Conservation (phyloP, 2,888 invertebrate genomes). For the Tenthredo mesomela region DNA sequence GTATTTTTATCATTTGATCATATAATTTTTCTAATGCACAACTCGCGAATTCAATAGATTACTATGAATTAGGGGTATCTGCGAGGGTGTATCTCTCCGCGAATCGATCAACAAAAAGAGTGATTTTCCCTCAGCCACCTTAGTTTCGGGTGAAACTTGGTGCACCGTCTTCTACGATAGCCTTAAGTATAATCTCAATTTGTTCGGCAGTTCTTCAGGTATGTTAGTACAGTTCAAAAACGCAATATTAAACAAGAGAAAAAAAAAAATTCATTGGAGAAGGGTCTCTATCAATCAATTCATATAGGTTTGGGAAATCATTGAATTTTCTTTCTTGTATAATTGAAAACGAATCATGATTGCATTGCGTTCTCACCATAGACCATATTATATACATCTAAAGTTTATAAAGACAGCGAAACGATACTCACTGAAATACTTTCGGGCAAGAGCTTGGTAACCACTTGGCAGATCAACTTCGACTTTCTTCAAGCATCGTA, state of each 20-base stretch:
- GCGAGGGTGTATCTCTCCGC: neutral
- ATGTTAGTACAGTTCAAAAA: neutral
- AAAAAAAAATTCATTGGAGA: too few relatives aligned
- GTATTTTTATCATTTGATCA: too few relatives aligned
- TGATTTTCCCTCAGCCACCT: neutral
- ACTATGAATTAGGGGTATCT: neutral
- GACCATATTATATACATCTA: neutral
- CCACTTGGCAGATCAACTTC: neutral
- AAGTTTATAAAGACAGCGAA: neutral
- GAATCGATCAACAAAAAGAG: neutral
- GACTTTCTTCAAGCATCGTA: neutral
- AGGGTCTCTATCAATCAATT: too few relatives aligned
- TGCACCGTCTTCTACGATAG: neutral
- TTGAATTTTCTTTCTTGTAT: neutral
- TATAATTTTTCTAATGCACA: too few relatives aligned
- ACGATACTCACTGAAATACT: neutral
- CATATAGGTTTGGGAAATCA: neutral
- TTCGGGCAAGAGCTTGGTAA: neutral
- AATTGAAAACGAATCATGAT: neutral
- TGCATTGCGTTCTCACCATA: neutral
- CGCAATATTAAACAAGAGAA: too few relatives aligned
- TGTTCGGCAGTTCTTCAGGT: neutral
- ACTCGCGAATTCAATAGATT: too few relatives aligned
- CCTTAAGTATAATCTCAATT: neutral
- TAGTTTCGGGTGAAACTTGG: neutral